Evolutionary conservation across 1,140 invertebrate species (phyloP).

Genomic region (Camponotus vicinus): DNA sequence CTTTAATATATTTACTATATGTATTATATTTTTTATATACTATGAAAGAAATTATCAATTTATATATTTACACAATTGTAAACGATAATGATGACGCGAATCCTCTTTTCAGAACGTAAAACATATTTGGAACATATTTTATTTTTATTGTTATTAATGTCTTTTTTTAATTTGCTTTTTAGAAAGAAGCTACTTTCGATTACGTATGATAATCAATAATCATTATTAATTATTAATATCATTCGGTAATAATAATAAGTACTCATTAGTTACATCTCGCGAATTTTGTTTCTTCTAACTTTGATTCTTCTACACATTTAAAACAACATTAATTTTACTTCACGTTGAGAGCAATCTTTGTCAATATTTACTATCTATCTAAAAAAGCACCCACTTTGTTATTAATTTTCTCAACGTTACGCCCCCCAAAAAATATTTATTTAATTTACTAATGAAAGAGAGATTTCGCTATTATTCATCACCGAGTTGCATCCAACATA

Average conservation of each 20-base stretch:
- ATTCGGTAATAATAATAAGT: neutral
- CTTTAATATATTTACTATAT: neutral
- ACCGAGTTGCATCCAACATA: neutral
- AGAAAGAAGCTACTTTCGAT: neutral
- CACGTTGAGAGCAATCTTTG: neutral
- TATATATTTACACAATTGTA: conserved; percentile 18
- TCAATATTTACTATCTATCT: conserved; percentile 11
- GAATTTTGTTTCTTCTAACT: conserved; percentile 2
- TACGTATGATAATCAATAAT: neutral
- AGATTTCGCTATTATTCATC: neutral
- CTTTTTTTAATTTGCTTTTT: neutral
- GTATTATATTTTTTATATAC: conserved; percentile 1
- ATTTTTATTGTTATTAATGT: neutral
- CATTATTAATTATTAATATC: conserved; percentile 20
- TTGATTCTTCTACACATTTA: neutral
- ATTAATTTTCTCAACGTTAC: neutral
- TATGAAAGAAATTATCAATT: neutral
- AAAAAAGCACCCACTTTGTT: neutral
- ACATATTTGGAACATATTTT: neutral
- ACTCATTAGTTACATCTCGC: conserved; percentile 9
- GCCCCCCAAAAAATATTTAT: neutral
- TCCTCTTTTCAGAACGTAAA: neutral
- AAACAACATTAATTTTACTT: neutral
- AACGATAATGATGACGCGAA: neutral
- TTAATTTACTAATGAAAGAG: neutral